phyloP scores from a whole-genome alignment of 2,113 vertebrate genomes.

The Corythoichthys intestinalis region DNA sequence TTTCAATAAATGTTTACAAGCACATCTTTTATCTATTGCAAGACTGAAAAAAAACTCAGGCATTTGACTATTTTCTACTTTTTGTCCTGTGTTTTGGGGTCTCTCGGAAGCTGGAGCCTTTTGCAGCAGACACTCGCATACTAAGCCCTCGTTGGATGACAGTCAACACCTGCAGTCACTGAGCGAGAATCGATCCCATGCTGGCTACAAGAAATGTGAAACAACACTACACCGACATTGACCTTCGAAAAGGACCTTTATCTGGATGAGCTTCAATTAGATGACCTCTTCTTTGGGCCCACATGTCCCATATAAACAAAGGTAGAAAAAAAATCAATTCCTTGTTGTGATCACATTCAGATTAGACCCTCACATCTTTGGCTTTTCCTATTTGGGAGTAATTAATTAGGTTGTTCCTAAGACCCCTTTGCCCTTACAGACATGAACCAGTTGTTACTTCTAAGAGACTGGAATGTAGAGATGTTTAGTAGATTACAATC shows the following conservation, averaged over 20 bases:
- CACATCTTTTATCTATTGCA: not conserved
- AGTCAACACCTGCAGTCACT: not conserved
- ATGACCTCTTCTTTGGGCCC: not conserved
- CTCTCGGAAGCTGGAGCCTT: not conserved
- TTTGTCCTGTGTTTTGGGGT: not conserved
- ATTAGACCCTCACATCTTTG: not conserved
- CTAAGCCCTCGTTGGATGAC: not conserved
- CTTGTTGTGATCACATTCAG: not conserved
- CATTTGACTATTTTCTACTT: not conserved
- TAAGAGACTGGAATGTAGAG: not conserved
- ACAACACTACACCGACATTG: not conserved
- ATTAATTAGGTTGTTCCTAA: not conserved
- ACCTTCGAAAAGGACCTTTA: not conserved
- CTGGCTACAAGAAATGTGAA: not conserved
- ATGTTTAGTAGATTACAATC: not conserved
- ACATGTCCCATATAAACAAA: not conserved
- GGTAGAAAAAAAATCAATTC: not conserved
- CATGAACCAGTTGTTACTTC: not conserved
- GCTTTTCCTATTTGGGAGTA: not conserved
- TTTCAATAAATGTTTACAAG: not conserved
- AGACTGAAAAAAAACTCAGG: not conserved
- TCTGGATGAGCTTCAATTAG: not conserved
- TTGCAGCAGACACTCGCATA: not conserved
- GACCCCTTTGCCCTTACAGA: not conserved
- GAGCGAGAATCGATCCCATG: not conserved